A percentile compares a stretch with the other conserved stretches of the same genome.
These are phyloP conservation scores for Dolichotis patagonum DNA, from an alignment of 2,113 vertebrate genomes.

Conservation along the genomic window DNA sequence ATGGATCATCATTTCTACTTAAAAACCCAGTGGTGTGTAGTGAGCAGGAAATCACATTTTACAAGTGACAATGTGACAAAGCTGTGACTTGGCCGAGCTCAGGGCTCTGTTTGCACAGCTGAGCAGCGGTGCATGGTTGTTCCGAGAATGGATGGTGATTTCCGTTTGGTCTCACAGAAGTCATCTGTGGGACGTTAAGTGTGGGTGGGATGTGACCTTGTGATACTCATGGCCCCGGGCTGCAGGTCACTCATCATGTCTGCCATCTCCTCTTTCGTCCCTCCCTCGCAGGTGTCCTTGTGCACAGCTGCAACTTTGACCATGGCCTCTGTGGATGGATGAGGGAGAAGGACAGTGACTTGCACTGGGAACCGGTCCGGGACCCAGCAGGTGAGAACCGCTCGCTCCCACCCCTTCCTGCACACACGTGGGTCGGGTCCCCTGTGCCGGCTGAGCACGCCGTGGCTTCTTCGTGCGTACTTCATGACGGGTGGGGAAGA, in stretches of 20 bases:
- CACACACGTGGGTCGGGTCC: not conserved
- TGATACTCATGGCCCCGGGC: not conserved
- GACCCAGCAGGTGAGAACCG: constrained; percentile 85
- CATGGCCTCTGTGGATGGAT: constrained; percentile 96
- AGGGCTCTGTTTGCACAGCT: constrained; percentile 25
- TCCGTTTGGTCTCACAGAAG: not conserved
- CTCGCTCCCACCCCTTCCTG: rapidly evolving
- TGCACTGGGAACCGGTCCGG: constrained; percentile 93
- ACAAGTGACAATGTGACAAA: not conserved
- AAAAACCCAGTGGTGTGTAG: not conserved
- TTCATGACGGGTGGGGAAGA: not conserved
- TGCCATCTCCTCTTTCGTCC: not conserved
- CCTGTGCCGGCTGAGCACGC: too few relatives aligned
- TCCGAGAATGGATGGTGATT: not conserved
- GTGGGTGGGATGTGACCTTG: not conserved
- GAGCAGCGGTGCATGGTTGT: not conserved
- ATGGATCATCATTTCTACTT: not conserved
- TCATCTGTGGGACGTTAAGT: not conserved
- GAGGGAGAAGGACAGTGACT: constrained; percentile 90
- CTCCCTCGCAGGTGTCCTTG: constrained; percentile 87
- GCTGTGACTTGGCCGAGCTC: not conserved
- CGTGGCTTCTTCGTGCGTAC: not conserved
- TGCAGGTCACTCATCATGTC: not conserved
- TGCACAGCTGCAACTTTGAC: constrained; percentile 96
- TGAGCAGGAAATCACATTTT: constrained; percentile 51